phyloP scores from a whole-genome alignment of 2,113 vertebrate species.

The Spheniscus mendiculus region DNA sequence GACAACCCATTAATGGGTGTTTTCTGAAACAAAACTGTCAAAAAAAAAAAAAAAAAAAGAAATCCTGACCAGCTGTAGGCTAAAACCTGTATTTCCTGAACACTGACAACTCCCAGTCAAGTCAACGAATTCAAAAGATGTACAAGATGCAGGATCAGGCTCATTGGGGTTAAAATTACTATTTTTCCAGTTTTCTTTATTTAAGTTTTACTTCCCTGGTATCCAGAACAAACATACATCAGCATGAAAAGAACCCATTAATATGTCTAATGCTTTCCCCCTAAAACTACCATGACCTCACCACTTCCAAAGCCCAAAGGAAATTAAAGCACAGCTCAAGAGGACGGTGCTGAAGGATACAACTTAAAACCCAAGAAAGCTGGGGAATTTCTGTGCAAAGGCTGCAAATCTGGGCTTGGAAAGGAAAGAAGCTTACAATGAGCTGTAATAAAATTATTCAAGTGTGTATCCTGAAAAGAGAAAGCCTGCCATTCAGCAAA shows the following conservation, averaged over 20 bases:
- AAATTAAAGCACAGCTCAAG: slow-evolving; percentile 56
- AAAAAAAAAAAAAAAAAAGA: not conserved
- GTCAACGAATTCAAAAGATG: not conserved
- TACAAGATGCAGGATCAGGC: not conserved
- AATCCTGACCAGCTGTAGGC: not conserved
- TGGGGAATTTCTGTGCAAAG: slow-evolving; percentile 47
- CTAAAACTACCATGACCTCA: slow-evolving; percentile 59
- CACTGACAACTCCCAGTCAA: not conserved
- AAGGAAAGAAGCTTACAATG: slow-evolving; percentile 21
- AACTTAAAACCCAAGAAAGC: slow-evolving; percentile 42
- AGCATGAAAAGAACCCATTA: not conserved
- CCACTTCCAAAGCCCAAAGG: slow-evolving; percentile 39
- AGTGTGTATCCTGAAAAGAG: slow-evolving; percentile 23
- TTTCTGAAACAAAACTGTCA: not conserved
- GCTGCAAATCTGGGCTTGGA: not conserved
- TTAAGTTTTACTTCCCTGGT: not conserved
- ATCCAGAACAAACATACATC: not conserved
- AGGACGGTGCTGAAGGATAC: slow-evolving; percentile 12
- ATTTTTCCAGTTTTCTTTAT: not conserved
- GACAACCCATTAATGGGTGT: not conserved
- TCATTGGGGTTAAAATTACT: not conserved
- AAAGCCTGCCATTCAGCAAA: slow-evolving; percentile 59
- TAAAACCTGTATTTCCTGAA: not conserved
- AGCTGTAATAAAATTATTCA: slow-evolving; percentile 42
- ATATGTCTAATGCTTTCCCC: slow-evolving; percentile 14